These are phyloP conservation scores for Creontiades dilutus DNA, from an alignment of 2,888 invertebrate species.

Conservation along the genomic window DNA sequence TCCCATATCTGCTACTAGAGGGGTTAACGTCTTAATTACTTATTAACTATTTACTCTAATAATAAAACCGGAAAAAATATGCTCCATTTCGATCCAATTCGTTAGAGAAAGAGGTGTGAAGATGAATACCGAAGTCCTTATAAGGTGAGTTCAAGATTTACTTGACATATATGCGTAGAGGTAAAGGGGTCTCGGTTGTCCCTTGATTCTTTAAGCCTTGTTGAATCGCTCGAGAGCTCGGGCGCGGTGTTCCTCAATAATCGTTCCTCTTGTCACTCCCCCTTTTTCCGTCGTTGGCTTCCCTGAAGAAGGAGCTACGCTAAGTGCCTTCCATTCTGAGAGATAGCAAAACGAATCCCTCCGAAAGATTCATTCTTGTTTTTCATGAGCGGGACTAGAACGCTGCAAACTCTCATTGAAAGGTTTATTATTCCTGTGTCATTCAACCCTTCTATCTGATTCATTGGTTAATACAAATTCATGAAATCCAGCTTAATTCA, in stretches of 20 bases:
- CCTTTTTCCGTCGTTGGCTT: not conserved
- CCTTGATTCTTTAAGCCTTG: conserved; percentile 29
- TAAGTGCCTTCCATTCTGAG: not conserved
- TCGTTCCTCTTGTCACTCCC: not conserved
- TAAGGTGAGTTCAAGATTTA: conserved; percentile 17
- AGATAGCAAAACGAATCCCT: not conserved
- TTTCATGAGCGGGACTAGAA: no score
- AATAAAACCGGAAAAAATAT: not conserved
- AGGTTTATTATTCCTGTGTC: no score
- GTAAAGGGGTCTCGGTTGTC: not conserved
- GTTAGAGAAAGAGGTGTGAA: not conserved
- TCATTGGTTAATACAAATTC: no score
- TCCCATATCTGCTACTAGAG: no score
- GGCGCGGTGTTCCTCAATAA: not conserved
- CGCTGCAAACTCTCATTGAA: no score
- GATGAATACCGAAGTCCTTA: not conserved
- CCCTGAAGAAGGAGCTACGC: not conserved
- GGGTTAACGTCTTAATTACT: no score
- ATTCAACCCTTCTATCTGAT: no score
- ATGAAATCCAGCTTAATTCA: no score
- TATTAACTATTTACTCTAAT: not conserved
- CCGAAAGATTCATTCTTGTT: not conserved
- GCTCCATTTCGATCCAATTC: not conserved
- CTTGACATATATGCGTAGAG: conserved; percentile 45
- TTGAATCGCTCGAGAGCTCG: conserved; percentile 26